These are phyloP conservation scores for Spodoptera litura DNA, from an alignment of 1,140 invertebrate genomes.

Conservation along the genomic window DNA sequence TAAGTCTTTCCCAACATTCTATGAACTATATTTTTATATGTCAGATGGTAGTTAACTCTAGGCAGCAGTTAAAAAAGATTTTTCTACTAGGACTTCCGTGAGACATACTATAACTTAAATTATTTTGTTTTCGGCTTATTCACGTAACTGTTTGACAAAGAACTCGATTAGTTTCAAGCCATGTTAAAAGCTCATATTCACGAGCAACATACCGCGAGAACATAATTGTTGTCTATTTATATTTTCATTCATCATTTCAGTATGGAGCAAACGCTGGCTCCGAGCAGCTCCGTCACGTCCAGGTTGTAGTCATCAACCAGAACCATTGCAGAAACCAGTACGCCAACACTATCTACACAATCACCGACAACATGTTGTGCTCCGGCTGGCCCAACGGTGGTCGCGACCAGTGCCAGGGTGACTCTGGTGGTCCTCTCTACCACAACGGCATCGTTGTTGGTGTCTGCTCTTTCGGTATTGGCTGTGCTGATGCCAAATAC, in stretches of 20 bases:
- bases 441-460: too few species aligned
- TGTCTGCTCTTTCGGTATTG: constrained; percentile 76
- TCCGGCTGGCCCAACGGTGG: constrained; percentile 69
- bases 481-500: constrained; percentile 82
- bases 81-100: too few species aligned
- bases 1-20: background rate
- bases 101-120: too few species aligned
- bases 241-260: constrained; percentile 51
- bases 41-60: background rate
- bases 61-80: too few species aligned
- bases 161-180: too few species aligned
- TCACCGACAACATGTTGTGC: constrained; percentile 73
- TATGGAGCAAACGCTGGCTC: constrained; percentile 52
- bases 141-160: too few species aligned
- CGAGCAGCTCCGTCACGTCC: constrained; percentile 68
- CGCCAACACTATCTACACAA: constrained; percentile 11
- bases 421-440: too few species aligned
- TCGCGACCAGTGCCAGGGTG: constrained; percentile 48
- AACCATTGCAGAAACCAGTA: constrained; percentile 60
- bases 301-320: constrained; percentile 68
- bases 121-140: too few species aligned
- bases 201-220: too few species aligned
- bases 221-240: too few species aligned
- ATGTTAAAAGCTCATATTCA: too few species aligned
- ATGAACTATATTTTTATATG: background rate